Base-by-base conservation (phyloP, 2,888 invertebrate species). In the Rambutsinella grinnellia region DNA sequence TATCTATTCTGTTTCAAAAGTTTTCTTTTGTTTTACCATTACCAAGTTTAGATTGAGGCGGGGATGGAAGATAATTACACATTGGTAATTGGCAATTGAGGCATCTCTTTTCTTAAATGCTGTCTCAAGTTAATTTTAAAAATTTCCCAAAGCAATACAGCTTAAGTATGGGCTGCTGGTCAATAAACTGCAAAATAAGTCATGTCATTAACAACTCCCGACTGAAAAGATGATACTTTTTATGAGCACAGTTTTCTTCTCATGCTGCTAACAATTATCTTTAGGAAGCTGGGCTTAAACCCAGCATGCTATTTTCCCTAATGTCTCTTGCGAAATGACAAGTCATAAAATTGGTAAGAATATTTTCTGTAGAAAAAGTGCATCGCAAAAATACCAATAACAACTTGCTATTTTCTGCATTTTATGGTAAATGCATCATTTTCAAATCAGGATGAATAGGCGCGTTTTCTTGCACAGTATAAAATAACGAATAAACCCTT, bases 401-500 rank as follows among this genome's bases (percentile, higher is more conserved):
- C n/a, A n/a, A n/a, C n/a, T n/a, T n/a, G n/a, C n/a, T n/a, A n/a
- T n/a, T n/a, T n/a, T n/a, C n/a, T n/a, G n/a, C n/a, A n/a, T n/a
- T n/a, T n/a, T n/a, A n/a, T n/a, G n/a, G n/a, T n/a, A n/a, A n/a
- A n/a, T n/a, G n/a, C n/a, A n/a, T n/a, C n/a, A n/a, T n/a, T n/a
- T n/a, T n/a, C n/a, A n/a, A n/a, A n/a, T n/a, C n/a, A n/a, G n/a
- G n/a, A n/a, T n/a, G n/a, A n/a, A n/a, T n/a, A n/a, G n/a, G n/a
- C n/a, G n/a, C n/a, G n/a, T n/a, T n/a, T n/a, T n/a, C n/a, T n/a
- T n/a, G n/a, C n/a, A n/a, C 36, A 5, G 36, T n/a, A 57, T 47
- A 71, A 71, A 71, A 58, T 51, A 28, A 46, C 57, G 51, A 17
- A 65, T 65, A 74, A 60, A 66, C 54, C 72, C 66, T 44, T 66